These are phyloP conservation scores for Hemichromis elongatus DNA, from an alignment of 2,113 vertebrate species.

Conservation along the genomic window DNA sequence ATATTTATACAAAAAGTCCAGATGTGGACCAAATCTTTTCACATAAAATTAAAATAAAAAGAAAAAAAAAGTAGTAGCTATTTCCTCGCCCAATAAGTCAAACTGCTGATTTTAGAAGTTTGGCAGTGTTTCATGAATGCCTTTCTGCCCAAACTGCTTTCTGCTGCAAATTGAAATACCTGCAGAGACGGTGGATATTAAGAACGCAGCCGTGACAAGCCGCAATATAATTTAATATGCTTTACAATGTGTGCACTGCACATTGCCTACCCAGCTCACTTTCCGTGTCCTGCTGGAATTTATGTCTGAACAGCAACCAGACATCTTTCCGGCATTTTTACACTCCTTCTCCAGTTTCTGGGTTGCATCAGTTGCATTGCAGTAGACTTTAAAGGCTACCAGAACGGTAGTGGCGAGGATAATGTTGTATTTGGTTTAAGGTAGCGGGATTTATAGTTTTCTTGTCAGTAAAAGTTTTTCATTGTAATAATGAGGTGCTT, in stretches of 20 bases:
- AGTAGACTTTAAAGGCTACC: background rate
- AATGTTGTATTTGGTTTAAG: background rate
- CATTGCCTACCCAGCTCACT: background rate
- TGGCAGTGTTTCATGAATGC: constrained; percentile 16
- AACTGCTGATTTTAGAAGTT: constrained; percentile 14
- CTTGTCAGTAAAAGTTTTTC: background rate
- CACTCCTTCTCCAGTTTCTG: background rate
- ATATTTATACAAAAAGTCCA: background rate
- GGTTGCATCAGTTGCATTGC: background rate
- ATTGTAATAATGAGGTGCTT: background rate
- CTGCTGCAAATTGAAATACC: constrained; percentile 2
- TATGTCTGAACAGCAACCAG: background rate
- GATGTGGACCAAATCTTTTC: background rate
- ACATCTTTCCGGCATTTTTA: constrained; percentile 8
- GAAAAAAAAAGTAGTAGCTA: background rate
- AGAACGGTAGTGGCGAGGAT: background rate
- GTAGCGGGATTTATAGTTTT: background rate
- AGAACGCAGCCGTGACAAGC: background rate
- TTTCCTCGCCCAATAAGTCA: background rate
- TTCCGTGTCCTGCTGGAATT: background rate
- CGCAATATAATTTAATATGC: background rate
- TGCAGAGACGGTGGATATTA: background rate
- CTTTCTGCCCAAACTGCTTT: background rate
- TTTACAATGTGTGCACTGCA: background rate
- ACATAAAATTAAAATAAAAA: background rate